phyloP scores from a whole-genome alignment of 2,797 vertebrate genomes.

The Rhinoraja longicauda region DNA sequence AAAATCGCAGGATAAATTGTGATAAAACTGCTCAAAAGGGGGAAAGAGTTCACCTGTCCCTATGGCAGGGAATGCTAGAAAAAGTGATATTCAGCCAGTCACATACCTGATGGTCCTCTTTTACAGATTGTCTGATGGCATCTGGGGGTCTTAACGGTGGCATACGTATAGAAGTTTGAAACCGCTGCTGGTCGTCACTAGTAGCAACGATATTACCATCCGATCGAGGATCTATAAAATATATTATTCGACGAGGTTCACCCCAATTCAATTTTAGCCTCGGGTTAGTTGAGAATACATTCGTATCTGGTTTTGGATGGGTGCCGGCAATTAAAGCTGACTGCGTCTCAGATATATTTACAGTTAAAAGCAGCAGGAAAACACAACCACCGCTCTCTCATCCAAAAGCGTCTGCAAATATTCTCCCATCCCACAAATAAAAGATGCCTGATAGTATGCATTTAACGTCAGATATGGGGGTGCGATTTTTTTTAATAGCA shows the following conservation, averaged over 20 bases:
- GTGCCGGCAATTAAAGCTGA: no score
- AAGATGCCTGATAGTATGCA: not conserved
- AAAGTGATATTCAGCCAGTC: slow-evolving; percentile 44
- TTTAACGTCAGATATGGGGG: not conserved
- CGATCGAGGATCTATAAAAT: slow-evolving; percentile 44
- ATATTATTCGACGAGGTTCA: not conserved
- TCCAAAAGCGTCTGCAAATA: not conserved
- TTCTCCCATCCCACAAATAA: no score
- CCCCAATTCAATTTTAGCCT: not conserved
- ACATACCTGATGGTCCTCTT: slow-evolving; percentile 47
- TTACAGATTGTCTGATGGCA: slow-evolving; percentile 45
- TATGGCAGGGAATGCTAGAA: slow-evolving; percentile 49
- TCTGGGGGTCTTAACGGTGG: slow-evolving; percentile 42
- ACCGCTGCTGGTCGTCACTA: slow-evolving; percentile 47
- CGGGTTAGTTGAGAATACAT: not conserved
- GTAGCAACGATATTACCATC: slow-evolving; percentile 48
- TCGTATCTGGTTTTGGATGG: not conserved
- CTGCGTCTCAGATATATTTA: not conserved
- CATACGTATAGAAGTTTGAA: slow-evolving; percentile 51
- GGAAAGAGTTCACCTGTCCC: slow-evolving; percentile 49
- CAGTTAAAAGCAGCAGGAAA: not conserved
- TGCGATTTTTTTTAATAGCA: not conserved
- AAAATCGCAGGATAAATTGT: not conserved
- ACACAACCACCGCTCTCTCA: not conserved
- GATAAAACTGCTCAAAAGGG: not conserved